A percentile compares a stretch with the other conserved stretches of the same genome.
phyloP scores from a whole-genome alignment of 1,140 invertebrate species.

The Drosophila ananassae region DNA sequence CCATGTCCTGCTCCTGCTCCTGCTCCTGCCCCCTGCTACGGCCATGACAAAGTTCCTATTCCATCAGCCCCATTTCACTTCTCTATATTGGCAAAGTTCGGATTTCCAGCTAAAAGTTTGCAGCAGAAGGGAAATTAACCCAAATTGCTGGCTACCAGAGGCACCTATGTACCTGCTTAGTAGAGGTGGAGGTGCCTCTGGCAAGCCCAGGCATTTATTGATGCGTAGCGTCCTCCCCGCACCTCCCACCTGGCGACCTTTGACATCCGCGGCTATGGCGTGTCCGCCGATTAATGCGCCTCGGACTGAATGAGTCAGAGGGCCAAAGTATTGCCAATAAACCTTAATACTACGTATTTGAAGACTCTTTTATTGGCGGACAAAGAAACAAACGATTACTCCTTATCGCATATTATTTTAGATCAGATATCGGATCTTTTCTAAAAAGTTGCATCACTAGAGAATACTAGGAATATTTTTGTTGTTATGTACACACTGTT shows the following conservation, averaged over 20 bases:
- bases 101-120: slow-evolving; percentile 15
- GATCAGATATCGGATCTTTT: too few relatives aligned
- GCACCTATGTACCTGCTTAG: slow-evolving; percentile 6
- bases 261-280: slow-evolving; percentile 40
- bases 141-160: slow-evolving; percentile 16
- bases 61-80: not conserved
- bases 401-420: too few relatives aligned
- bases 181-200: not conserved
- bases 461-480: too few relatives aligned
- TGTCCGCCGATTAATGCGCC: slow-evolving; percentile 33
- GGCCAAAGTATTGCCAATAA: not conserved
- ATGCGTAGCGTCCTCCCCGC: slow-evolving; percentile 17
- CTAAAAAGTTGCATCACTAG: too few relatives aligned
- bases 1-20: not conserved
- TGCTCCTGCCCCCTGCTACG: not conserved
- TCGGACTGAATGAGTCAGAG: slow-evolving; percentile 36
- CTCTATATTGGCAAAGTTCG: slow-evolving; percentile 11
- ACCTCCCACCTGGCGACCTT: slow-evolving; percentile 28
- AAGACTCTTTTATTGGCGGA: too few relatives aligned
- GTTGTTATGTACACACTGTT: too few relatives aligned
- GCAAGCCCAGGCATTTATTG: slow-evolving; percentile 31
- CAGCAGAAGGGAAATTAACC: slow-evolving; percentile 32
- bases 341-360: too few relatives aligned
- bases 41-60: not conserved
- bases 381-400: too few relatives aligned